A percentile compares a stretch with the other conserved stretches of the same genome.
phyloP scores from a whole-genome alignment of 2,797 vertebrate genomes.

The Chloroceryle amazona region DNA sequence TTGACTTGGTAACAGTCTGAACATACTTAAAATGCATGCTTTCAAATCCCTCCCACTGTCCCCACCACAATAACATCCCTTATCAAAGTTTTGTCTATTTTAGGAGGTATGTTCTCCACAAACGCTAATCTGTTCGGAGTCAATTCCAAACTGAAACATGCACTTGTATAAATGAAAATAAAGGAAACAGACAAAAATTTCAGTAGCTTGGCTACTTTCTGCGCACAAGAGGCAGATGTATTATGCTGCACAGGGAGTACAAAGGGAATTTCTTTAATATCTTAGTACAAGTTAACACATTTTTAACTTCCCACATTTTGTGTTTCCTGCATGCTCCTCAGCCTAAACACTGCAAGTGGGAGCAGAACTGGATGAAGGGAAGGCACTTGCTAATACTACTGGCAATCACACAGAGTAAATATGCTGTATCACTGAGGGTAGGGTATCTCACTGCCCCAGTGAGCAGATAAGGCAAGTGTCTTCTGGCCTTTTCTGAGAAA shows the following conservation, averaged over 20 bases:
- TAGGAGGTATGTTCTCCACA: neutral
- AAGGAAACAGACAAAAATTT: neutral
- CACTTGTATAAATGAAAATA: neutral
- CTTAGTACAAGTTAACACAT: neutral
- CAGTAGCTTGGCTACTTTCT: neutral
- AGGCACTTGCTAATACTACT: neutral
- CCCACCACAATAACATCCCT: constrained; percentile 42
- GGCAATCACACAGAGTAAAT: neutral
- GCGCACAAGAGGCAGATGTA: neutral
- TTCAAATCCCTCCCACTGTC: constrained; percentile 60
- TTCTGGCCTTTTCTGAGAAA: neutral
- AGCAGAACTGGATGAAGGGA: neutral
- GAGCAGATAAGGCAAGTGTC: neutral
- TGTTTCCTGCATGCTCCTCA: neutral
- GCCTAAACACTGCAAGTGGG: neutral
- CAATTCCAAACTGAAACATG: neutral
- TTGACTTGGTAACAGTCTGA: constrained; percentile 15
- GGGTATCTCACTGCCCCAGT: neutral
- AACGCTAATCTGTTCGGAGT: neutral
- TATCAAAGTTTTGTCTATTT: neutral
- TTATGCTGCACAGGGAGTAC: neutral
- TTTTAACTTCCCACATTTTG: neutral
- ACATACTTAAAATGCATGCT: neutral
- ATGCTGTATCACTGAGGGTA: neutral
- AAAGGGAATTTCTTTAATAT: neutral